A percentile compares a stretch with the other conserved stretches of the same genome.
Conservation (phyloP, 2,888 invertebrate species). For the Xiphydria camelus region DNA sequence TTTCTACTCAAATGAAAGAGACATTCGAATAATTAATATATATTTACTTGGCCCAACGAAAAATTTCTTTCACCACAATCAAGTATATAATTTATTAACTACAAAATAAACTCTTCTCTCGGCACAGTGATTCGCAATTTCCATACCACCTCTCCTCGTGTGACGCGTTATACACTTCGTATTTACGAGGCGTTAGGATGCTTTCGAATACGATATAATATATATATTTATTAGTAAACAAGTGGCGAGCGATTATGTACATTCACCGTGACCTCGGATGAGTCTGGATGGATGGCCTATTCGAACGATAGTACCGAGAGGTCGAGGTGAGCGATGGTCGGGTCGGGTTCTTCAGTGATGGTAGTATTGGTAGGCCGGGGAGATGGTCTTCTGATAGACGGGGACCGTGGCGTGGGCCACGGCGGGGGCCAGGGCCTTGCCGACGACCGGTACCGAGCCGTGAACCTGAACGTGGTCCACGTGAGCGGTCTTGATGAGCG, state of each 20-base stretch:
- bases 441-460: slow-evolving; percentile 55
- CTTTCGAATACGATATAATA: no score
- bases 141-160: no score
- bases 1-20: no score
- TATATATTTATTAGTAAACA: slow-evolving; percentile 3
- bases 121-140: no score
- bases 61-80: no score
- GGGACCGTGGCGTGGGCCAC: slow-evolving; percentile 46
- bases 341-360: slow-evolving; percentile 32
- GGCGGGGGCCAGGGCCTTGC: slow-evolving; percentile 48
- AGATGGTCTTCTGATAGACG: slow-evolving; percentile 46
- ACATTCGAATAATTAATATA: no score
- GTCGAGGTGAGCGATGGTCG: slow-evolving; percentile 11
- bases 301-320: slow-evolving; percentile 1
- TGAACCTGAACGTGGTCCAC: slow-evolving; percentile 58
- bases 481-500: slow-evolving; percentile 59
- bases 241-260: slow-evolving; percentile 3
- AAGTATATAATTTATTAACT: slow-evolving; percentile 7
- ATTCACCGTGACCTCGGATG: neutral
- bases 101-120: no score
- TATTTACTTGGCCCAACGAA: no score
- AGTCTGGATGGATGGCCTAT: neutral
- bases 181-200: no score
- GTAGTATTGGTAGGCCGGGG: slow-evolving; percentile 37
- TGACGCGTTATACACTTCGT: no score